phyloP scores from a whole-genome alignment of 2,113 vertebrate genomes.

The Poicephalus meyeri region DNA sequence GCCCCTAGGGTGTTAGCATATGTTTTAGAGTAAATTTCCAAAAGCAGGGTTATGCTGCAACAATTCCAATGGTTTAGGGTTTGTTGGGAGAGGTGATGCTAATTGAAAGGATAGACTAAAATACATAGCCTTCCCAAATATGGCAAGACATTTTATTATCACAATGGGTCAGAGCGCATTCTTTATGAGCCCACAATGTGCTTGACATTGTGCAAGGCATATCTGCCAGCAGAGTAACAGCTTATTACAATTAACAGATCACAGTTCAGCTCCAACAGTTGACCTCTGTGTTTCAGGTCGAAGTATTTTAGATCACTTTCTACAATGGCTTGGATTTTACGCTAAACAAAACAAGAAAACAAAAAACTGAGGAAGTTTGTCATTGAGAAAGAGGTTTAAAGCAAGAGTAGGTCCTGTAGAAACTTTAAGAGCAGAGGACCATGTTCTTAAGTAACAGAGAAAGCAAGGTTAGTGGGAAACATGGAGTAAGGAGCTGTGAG shows the following conservation, averaged over 20 bases:
- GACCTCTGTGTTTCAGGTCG: not conserved
- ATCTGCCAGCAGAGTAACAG: not conserved
- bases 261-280: not conserved
- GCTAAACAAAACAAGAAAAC: fast-evolving
- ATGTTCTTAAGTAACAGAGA: not conserved
- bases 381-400: not conserved
- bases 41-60: not conserved
- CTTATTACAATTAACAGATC: not conserved
- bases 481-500: not conserved
- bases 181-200: not conserved
- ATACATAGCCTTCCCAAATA: not conserved
- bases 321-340: fast-evolving
- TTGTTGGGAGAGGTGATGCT: not conserved
- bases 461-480: not conserved
- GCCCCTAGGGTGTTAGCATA: not conserved
- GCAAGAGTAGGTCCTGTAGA: not conserved
- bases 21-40: not conserved
- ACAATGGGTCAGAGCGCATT: not conserved
- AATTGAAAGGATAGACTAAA: not conserved
- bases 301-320: not conserved
- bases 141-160: not conserved
- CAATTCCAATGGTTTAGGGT: not conserved
- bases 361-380: not conserved
- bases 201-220: not conserved
- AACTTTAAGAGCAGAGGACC: not conserved